Evolutionary conservation across 1,140 invertebrate species (phyloP), one percentile per base, ranked within the genome.

Genomic region (Notospermus geniculatus): DNA sequence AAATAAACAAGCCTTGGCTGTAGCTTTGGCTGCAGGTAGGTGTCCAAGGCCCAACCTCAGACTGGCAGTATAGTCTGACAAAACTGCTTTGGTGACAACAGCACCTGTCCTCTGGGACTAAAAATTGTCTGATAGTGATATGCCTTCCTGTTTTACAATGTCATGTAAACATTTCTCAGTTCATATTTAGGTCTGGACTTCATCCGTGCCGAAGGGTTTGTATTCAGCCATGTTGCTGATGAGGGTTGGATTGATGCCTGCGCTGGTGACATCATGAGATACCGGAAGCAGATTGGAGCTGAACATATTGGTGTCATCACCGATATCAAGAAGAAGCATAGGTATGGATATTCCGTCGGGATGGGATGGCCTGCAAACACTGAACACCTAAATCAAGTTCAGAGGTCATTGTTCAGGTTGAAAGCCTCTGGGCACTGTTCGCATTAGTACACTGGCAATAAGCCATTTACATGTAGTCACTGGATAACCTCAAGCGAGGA

Each of bases 11-110:
- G 91, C 91, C 1, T 53, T 93, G 30, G 93, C 93, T 65, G 93
- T 98, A 28, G 86, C 97, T 39, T 87, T 92, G 74, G 96, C 97
- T 84, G 93, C 95, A 85, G 94, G 95, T 98, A 82, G 84, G 86
- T 64, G 46, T 11, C 83, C 77, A 86, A n/a, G 9, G n/a, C 9
- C 46, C n/a, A 27, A 13, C 11, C 19, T 43, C 39, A 43, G 39
- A 43, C 19, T 11, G 11, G 19, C 19, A 11, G 19, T 43, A 13
- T 43, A 43, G 19, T 43, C 11, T 43, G 11, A 43, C 11, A 43
- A 43, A n/a, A n/a, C n/a, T n/a, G n/a, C n/a, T n/a, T n/a, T n/a
- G n/a, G n/a, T n/a, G n/a, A n/a, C n/a, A n/a, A n/a, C n/a, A n/a
- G n/a, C n/a, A n/a, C n/a, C n/a, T n/a, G n/a, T n/a, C n/a, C n/a